Percentiles rank a stretch among this genome's conserved stretches.
phyloP scores from a whole-genome alignment of 2,113 vertebrate genomes.

The Oxygymnocypris stewartii region DNA sequence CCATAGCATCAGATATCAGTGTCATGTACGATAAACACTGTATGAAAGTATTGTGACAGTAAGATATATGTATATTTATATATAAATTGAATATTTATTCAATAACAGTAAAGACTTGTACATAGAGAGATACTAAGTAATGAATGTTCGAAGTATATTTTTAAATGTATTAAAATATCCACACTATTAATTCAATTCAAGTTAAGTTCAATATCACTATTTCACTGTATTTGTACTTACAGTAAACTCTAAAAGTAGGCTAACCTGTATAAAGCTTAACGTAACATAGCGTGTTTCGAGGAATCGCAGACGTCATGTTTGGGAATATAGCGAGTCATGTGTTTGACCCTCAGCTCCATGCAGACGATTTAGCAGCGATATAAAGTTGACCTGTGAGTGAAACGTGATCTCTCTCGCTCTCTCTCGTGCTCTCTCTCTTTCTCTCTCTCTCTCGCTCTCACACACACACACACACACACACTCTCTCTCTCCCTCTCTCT shows the following conservation, averaged over 20 bases:
- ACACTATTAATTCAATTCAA: not conserved
- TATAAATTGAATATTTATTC: too few relatives aligned
- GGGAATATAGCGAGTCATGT: not conserved
- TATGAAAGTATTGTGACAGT: too few relatives aligned
- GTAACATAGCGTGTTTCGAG: not conserved
- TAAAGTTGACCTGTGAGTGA: conserved; percentile 39
- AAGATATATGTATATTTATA: too few relatives aligned
- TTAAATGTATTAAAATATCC: not conserved
- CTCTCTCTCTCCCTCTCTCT: too few relatives aligned
- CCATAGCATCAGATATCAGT: too few relatives aligned
- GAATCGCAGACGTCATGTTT: not conserved
- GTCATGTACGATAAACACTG: too few relatives aligned
- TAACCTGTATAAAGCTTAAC: too few relatives aligned
- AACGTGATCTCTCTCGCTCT: conserved; percentile 54
- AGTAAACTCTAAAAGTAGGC: too few relatives aligned
- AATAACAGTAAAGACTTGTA: not conserved
- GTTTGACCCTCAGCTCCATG: not conserved
- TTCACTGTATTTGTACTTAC: not conserved
- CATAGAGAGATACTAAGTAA: not conserved
- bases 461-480: too few relatives aligned
- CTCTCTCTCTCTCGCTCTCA: conserved; percentile 41
- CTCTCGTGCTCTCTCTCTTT: not conserved
- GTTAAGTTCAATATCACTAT: not conserved
- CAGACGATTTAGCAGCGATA: not conserved
- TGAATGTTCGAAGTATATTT: not conserved